Percentiles rank a stretch among this genome's conserved stretches.
These are phyloP conservation scores for Anneissia japonica DNA, from an alignment of 35 echinoderm and acorn worm species.

Conservation along the genomic window DNA sequence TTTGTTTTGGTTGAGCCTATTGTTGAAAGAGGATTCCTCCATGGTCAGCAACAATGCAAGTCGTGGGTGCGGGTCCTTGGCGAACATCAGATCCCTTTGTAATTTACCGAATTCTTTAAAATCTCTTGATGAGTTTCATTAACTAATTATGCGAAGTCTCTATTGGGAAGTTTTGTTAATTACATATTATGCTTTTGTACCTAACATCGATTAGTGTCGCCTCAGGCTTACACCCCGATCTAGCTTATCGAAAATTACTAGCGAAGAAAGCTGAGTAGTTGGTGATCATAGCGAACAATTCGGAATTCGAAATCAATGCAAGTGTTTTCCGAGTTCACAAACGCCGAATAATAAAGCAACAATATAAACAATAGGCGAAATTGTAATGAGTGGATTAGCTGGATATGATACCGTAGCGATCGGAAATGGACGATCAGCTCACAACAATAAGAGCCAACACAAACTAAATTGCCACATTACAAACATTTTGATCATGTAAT, in stretches of 20 bases:
- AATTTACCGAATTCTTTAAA: not conserved
- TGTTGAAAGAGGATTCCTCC: not conserved
- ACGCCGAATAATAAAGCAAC: too few relatives aligned
- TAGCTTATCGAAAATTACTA: not conserved
- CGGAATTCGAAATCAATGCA: too few relatives aligned
- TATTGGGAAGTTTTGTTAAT: not conserved
- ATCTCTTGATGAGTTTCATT: not conserved
- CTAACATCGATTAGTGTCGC: not conserved
- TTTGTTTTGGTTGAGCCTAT: not conserved
- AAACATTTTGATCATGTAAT: too few relatives aligned
- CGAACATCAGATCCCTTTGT: not conserved
- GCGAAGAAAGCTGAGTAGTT: too few relatives aligned
- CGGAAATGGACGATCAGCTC: too few relatives aligned
- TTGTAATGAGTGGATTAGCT: too few relatives aligned
- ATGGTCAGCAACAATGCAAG: not conserved
- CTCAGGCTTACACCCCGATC: not conserved
- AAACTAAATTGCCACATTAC: too few relatives aligned
- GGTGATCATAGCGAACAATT: too few relatives aligned
- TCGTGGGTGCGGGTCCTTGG: not conserved
- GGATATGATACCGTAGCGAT: too few relatives aligned
- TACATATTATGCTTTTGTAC: not conserved
- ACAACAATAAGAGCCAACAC: too few relatives aligned
- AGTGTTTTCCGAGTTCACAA: too few relatives aligned
- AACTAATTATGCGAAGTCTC: not conserved
- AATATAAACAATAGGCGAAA: too few relatives aligned